Conservation (phyloP, 1,140 invertebrate genomes). For the Drosophila tsacasi region DNA sequence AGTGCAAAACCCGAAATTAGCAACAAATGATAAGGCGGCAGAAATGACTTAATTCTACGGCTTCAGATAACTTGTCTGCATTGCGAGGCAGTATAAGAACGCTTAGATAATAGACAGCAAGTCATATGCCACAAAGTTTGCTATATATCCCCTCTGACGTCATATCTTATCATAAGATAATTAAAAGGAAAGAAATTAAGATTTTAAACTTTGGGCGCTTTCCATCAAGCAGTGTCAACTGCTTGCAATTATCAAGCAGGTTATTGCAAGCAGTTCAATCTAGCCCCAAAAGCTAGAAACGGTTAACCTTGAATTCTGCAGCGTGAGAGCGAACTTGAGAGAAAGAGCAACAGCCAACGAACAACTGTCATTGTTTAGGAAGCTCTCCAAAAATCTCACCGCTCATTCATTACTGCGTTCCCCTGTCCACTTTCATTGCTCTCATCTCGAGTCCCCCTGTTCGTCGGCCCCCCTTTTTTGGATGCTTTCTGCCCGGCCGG, state of each 20-base stretch:
- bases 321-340: slow-evolving; percentile 32
- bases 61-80: slow-evolving; percentile 28
- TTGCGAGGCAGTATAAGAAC: slow-evolving; percentile 6
- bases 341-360: slow-evolving; percentile 16
- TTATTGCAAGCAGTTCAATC: slow-evolving; percentile 3
- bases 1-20: slow-evolving; percentile 54
- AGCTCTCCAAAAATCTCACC: slow-evolving; percentile 31
- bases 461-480: slow-evolving; percentile 3
- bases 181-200: background rate
- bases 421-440: slow-evolving; percentile 27
- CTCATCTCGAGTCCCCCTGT: slow-evolving; percentile 14
- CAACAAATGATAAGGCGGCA: slow-evolving; percentile 41
- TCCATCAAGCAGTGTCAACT: slow-evolving; percentile 49
- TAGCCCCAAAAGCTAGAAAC: slow-evolving; percentile 14
- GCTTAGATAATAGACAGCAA: slow-evolving; percentile 26
- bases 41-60: slow-evolving; percentile 35
- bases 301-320: slow-evolving; percentile 67
- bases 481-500: slow-evolving; percentile 67
- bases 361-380: slow-evolving; percentile 55
- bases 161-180: slow-evolving; percentile 18
- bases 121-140: slow-evolving; percentile 30
- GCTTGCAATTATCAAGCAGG: slow-evolving; percentile 33
- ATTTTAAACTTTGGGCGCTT: slow-evolving; percentile 40
- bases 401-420: slow-evolving; percentile 29
- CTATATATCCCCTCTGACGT: slow-evolving; percentile 17